These are phyloP conservation scores for Pheosia tremula DNA, from an alignment of 2,888 invertebrate genomes.

Conservation along the genomic window DNA sequence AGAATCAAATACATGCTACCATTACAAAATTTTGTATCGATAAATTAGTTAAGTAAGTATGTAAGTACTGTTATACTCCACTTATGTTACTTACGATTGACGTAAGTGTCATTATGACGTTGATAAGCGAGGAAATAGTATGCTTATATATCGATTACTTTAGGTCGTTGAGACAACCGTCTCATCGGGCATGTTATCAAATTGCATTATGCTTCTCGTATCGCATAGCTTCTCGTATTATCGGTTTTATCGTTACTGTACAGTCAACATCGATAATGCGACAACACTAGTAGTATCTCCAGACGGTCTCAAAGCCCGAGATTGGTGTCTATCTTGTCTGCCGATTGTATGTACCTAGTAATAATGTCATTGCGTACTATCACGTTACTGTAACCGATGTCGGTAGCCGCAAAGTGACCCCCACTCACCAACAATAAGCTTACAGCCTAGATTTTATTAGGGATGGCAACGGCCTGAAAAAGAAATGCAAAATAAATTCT, in stretches of 20 bases:
- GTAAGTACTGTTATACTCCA: too few species aligned
- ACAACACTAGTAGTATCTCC: background rate
- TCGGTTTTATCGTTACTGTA: conserved; percentile 22
- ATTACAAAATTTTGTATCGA: too few species aligned
- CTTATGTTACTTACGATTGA: too few species aligned
- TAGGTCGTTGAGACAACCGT: conserved; percentile 28
- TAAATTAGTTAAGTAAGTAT: too few species aligned
- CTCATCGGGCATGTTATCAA: conserved; percentile 38
- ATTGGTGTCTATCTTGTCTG: background rate
- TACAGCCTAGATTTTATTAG: too few species aligned
- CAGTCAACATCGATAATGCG: background rate
- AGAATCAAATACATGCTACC: too few species aligned
- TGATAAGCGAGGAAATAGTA: background rate
- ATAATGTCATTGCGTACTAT: conserved; percentile 32
- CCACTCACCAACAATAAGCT: conserved; percentile 15
- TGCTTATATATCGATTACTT: conserved; percentile 19
- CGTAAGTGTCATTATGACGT: too few species aligned
- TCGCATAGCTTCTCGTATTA: background rate
- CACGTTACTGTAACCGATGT: conserved; percentile 46
- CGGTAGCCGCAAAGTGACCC: conserved; percentile 38
- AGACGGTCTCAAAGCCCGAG: too few species aligned
- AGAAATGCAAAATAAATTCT: too few species aligned
- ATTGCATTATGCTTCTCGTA: conserved; percentile 32
- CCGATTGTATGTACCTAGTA: conserved; percentile 17
- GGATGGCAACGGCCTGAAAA: too few species aligned